These are phyloP conservation scores for Sandelia bainsii DNA, from an alignment of 2,797 vertebrate species.

Conservation along the genomic window DNA sequence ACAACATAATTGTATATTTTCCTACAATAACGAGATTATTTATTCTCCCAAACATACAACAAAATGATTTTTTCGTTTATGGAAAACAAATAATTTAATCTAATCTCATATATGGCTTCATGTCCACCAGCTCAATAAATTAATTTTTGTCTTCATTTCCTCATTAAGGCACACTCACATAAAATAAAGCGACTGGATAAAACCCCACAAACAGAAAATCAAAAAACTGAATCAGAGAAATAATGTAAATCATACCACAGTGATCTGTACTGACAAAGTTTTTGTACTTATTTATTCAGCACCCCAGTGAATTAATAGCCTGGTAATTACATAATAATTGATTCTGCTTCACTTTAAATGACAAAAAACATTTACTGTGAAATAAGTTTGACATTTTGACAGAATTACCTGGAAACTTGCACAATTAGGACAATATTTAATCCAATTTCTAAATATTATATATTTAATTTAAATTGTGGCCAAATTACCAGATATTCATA, in stretches of 20 bases:
- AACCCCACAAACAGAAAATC: background rate
- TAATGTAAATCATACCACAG: background rate
- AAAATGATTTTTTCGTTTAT: constrained; percentile 11
- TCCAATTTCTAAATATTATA: too few species aligned
- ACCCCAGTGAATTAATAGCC: too few species aligned
- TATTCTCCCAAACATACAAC: constrained; percentile 39
- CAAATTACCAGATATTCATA: too few species aligned
- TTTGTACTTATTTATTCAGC: too few species aligned
- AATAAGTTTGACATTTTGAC: too few species aligned
- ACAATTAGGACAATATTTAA: too few species aligned
- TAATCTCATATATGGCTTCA: constrained; percentile 26
- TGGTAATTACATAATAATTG: too few species aligned
- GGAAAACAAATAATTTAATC: constrained; percentile 46
- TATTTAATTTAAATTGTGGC: too few species aligned
- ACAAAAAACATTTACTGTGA: too few species aligned
- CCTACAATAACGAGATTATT: constrained; percentile 33
- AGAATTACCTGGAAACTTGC: too few species aligned
- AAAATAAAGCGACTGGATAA: constrained; percentile 3
- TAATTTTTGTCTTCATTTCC: constrained; percentile 34
- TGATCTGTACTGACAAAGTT: too few species aligned
- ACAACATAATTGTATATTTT: constrained; percentile 4
- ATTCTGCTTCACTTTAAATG: too few species aligned
- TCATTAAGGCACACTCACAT: constrained; percentile 66
- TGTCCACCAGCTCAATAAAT: constrained; percentile 52
- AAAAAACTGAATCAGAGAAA: background rate